phyloP scores from a whole-genome alignment of 2,888 invertebrate genomes.

The Pteria penguin region DNA sequence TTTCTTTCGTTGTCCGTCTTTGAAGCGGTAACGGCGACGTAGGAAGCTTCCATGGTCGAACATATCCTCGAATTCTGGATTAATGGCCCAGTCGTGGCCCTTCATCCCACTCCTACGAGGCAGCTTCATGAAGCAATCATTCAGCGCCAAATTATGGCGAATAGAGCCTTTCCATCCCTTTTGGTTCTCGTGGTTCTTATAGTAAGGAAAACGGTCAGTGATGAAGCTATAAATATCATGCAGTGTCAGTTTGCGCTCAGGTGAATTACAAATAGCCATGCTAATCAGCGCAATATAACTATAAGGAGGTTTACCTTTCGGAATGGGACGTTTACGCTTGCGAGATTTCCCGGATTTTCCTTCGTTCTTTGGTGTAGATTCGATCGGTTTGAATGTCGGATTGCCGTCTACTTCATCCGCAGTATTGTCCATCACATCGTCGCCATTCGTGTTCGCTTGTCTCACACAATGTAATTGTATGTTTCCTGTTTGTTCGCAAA shows the following conservation, averaged over 20 bases:
- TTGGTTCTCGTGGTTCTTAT: constrained; percentile 60
- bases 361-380: not conserved
- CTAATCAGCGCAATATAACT: constrained; percentile 74
- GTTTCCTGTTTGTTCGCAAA: no score
- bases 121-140: constrained; percentile 74
- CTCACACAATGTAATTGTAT: no score
- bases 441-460: no score
- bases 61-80: constrained; percentile 73
- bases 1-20: constrained; percentile 57
- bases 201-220: constrained; percentile 68
- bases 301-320: constrained; percentile 74
- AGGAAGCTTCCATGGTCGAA: constrained; percentile 74
- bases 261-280: constrained; percentile 72
- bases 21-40: constrained; percentile 70
- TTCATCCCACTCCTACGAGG: constrained; percentile 69
- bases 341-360: constrained; percentile 23
- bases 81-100: constrained; percentile 73
- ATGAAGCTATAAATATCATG: constrained; percentile 73
- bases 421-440: not conserved
- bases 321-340: constrained; percentile 67
- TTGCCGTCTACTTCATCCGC: not conserved
- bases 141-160: constrained; percentile 74
- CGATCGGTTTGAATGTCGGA: not conserved
- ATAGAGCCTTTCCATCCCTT: constrained; percentile 75
- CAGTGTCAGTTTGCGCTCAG: constrained; percentile 59